Conservation (phyloP, 2,797 vertebrate genomes). For the Danio aesculapii region DNA sequence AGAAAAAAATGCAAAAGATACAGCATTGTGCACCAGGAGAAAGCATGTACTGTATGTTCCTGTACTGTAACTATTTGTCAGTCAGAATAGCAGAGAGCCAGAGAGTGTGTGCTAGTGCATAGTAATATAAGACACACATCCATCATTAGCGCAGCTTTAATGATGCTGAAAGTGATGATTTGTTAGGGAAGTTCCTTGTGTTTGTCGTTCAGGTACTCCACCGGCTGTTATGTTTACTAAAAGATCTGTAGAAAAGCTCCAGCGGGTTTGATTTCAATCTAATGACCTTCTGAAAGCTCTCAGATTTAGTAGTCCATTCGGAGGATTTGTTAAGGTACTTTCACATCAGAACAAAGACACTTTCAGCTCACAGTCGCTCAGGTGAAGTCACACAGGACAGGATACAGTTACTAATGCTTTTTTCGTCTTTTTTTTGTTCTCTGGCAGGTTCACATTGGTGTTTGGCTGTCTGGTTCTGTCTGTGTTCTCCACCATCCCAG, state of each 20-base stretch:
- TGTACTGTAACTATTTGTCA: conserved; percentile 10
- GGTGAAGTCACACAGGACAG: conserved; percentile 21
- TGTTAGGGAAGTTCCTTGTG: conserved; percentile 5
- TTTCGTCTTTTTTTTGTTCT: conserved; percentile 35
- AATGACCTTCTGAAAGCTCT: neutral
- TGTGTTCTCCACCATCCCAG: conserved; percentile 96
- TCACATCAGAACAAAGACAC: conserved; percentile 37
- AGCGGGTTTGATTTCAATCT: conserved; percentile 31
- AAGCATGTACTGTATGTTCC: conserved; percentile 4
- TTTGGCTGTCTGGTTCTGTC: conserved; percentile 98
- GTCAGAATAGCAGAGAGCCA: conserved; percentile 5
- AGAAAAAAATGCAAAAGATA: neutral
- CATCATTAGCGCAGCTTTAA: conserved; percentile 6
- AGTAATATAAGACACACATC: conserved; percentile 2
- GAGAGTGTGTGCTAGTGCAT: neutral
- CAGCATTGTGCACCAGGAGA: neutral
- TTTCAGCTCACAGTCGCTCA: conserved; percentile 21
- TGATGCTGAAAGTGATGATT: conserved; percentile 10
- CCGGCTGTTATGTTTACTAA: conserved; percentile 30
- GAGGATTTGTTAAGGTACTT: conserved; percentile 33
- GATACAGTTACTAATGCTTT: conserved; percentile 31
- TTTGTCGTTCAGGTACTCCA: conserved; percentile 17
- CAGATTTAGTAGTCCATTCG: neutral
- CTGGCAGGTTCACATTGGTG: conserved; percentile 93
- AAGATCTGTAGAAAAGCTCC: conserved; percentile 21